phyloP scores from a whole-genome alignment of 1,140 invertebrate species.

The Drosophila lacteicornis region DNA sequence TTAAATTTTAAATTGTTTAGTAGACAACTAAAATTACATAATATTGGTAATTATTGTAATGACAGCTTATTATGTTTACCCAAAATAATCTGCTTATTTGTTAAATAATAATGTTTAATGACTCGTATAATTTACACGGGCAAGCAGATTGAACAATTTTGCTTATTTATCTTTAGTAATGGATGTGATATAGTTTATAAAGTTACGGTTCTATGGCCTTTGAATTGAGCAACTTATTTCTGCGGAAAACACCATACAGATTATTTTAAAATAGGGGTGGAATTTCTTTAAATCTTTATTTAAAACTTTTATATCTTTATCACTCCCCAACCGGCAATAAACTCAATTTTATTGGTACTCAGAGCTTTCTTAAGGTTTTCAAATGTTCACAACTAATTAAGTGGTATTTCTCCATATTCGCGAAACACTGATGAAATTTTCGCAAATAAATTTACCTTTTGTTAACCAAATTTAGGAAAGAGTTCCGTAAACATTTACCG shows the following conservation, averaged over 20 bases:
- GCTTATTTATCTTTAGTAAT: too few relatives aligned
- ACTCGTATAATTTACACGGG: background rate
- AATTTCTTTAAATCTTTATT: background rate
- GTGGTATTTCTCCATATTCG: too few relatives aligned
- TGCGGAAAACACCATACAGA: background rate
- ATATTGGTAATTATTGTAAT: background rate
- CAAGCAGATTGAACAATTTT: background rate
- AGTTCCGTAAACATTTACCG: background rate
- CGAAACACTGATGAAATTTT: too few relatives aligned
- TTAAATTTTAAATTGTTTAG: background rate
- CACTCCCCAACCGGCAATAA: too few relatives aligned
- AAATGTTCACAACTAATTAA: too few relatives aligned
- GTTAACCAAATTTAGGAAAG: background rate
- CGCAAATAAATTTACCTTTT: too few relatives aligned
- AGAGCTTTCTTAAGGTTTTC: too few relatives aligned
- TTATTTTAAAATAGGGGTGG: background rate
- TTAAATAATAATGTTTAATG: slow-evolving; percentile 1
- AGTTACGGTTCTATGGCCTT: background rate
- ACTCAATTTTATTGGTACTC: too few relatives aligned
- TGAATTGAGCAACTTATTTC: background rate
- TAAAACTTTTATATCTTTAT: too few relatives aligned
- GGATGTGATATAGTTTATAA: background rate
- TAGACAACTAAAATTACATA: background rate
- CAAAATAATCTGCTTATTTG: background rate
- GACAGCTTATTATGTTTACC: background rate